A percentile compares a stretch with the other conserved stretches of the same genome.
Evolutionary conservation across 2,113 vertebrate genomes (phyloP).

Genomic region (Limnothrissa miodon): DNA sequence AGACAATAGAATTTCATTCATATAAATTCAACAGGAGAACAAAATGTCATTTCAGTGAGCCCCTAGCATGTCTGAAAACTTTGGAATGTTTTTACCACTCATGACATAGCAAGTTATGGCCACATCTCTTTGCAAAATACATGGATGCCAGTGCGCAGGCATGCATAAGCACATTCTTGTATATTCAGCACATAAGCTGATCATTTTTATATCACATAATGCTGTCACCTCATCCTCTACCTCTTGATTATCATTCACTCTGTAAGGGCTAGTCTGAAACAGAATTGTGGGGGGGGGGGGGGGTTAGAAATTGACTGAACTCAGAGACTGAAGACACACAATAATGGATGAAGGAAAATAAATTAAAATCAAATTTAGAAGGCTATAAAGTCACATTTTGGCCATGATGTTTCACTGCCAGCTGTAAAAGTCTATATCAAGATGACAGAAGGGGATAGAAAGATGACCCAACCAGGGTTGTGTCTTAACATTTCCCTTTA

Average conservation of each 20-base stretch:
- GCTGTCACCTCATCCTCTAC: not conserved
- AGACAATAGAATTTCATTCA: conserved; percentile 18
- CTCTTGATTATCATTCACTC: conserved; percentile 1
- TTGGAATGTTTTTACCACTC: conserved; percentile 47
- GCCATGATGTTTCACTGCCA: not conserved
- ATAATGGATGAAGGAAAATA: conserved; percentile 4
- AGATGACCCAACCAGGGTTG: not conserved
- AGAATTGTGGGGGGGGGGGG: too few species aligned
- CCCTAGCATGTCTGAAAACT: not conserved
- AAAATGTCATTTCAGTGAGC: not conserved
- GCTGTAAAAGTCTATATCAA: not conserved
- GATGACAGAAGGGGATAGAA: not conserved
- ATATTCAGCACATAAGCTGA: not conserved
- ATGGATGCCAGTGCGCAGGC: conserved; percentile 57
- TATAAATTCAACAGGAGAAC: not conserved
- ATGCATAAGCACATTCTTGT: conserved; percentile 56
- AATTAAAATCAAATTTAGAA: not conserved
- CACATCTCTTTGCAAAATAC: conserved; percentile 30
- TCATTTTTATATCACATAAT: not conserved
- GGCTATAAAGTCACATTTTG: not conserved
- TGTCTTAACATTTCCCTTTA: not conserved
- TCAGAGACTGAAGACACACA: conserved; percentile 3
- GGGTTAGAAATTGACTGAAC: not conserved
- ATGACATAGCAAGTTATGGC: conserved; percentile 53
- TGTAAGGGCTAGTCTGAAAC: conserved; percentile 1